phyloP scores from a whole-genome alignment of 2,888 invertebrate species.

The Cremastinae sp. region DNA sequence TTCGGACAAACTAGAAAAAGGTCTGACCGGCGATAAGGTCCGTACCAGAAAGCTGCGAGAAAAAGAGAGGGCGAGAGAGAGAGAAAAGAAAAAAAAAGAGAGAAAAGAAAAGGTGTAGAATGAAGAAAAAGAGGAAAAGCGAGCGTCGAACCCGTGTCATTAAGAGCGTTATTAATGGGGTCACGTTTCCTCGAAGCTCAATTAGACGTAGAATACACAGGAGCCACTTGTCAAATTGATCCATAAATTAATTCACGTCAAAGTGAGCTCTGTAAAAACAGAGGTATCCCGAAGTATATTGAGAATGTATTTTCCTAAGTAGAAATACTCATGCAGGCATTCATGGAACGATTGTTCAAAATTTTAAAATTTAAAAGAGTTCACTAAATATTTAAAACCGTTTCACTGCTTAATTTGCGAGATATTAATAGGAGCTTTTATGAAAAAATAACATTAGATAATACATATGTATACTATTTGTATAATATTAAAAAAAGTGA shows the following conservation, averaged over 20 bases:
- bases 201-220: slow-evolving; percentile 1
- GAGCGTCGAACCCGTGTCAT: slow-evolving; percentile 26
- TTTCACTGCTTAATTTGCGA: no score
- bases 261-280: not conserved
- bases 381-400: no score
- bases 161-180: slow-evolving; percentile 24
- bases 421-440: no score
- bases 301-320: no score
- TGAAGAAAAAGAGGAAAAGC: not conserved
- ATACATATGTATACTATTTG: no score
- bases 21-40: slow-evolving; percentile 29
- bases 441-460: no score
- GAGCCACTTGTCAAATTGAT: slow-evolving; percentile 3
- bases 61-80: slow-evolving; percentile 22
- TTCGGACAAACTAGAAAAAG: slow-evolving; percentile 22
- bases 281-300: no score
- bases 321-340: no score
- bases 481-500: no score
- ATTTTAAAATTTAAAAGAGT: no score
- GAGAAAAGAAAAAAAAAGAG: slow-evolving; percentile 25
- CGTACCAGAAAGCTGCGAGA: slow-evolving; percentile 29
- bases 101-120: slow-evolving; percentile 27
- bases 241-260: slow-evolving; percentile 15
- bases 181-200: slow-evolving; percentile 1
- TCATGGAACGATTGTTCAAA: no score